These are phyloP conservation scores for Urechis unicinctus DNA, from an alignment of 2,888 invertebrate genomes.

Conservation along the genomic window DNA sequence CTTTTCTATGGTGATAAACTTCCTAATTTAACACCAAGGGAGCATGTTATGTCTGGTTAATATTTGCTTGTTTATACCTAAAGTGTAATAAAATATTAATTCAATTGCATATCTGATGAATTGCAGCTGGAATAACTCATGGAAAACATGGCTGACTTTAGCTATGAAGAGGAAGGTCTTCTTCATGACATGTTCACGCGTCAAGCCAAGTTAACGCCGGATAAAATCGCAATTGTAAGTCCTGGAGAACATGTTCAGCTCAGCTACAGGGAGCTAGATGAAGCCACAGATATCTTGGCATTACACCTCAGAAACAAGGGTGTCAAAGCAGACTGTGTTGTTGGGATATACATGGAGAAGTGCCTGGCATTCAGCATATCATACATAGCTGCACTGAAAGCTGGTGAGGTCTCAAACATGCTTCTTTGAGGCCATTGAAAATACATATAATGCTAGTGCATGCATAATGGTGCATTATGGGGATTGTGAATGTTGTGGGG, in stretches of 20 bases:
- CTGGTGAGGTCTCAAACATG: slow-evolving; percentile 33
- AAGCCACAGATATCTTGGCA: slow-evolving; percentile 39
- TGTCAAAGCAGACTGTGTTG: slow-evolving; percentile 37
- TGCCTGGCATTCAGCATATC: slow-evolving; percentile 42
- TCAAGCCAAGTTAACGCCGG: slow-evolving; percentile 36
- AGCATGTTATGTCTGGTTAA: too few species aligned
- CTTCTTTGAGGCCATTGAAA: not conserved
- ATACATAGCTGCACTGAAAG: slow-evolving; percentile 49
- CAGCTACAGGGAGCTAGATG: slow-evolving; percentile 34
- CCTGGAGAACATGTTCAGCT: slow-evolving; percentile 27
- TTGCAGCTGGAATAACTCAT: too few species aligned
- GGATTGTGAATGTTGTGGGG: not conserved
- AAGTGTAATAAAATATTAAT: too few species aligned
- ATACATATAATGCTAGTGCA: not conserved
- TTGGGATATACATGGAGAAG: slow-evolving; percentile 49
- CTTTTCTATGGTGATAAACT: too few species aligned
- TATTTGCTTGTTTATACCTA: too few species aligned
- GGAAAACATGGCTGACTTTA: too few species aligned
- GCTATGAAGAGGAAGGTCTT: slow-evolving; percentile 30
- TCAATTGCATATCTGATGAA: too few species aligned
- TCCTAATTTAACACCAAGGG: too few species aligned
- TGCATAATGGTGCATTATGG: too few species aligned
- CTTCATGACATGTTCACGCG: slow-evolving; percentile 42
- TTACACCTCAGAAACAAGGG: slow-evolving; percentile 30
- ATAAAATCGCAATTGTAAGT: slow-evolving; percentile 22